Evolutionary conservation across 2,113 vertebrate species (phyloP).

Genomic region (Silurus asotus): DNA sequence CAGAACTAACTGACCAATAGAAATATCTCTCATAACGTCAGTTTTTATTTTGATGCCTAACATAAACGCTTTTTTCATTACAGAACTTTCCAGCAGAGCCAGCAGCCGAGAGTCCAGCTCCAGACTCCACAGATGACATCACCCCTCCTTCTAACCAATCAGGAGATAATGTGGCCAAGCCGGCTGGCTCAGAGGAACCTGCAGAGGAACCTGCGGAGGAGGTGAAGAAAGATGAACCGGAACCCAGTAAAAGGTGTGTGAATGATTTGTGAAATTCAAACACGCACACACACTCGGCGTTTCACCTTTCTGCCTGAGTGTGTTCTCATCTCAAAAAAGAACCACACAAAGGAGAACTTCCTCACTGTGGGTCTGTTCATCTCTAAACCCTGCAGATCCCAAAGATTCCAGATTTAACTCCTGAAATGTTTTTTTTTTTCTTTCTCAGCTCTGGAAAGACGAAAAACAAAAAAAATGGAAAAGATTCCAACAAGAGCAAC

Average conservation of each 20-base stretch:
- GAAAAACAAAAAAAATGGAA: slow-evolving; percentile 84
- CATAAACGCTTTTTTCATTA: not conserved
- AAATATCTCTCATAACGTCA: not conserved
- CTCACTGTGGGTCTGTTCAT: not conserved
- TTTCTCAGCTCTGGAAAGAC: slow-evolving; percentile 72
- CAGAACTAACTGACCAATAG: not conserved
- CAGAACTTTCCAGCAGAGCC: slow-evolving; percentile 52
- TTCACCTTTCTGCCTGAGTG: not conserved
- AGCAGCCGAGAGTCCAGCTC: slow-evolving; percentile 17
- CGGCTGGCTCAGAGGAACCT: slow-evolving; percentile 45
- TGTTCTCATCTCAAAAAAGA: not conserved
- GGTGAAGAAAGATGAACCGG: slow-evolving; percentile 40
- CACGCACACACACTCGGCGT: no score
- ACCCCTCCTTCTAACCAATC: slow-evolving; percentile 1
- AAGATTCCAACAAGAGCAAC: slow-evolving; percentile 78
- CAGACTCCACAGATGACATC: slow-evolving; percentile 20
- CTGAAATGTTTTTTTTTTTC: slow-evolving; percentile 13
- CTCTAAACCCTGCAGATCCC: not conserved
- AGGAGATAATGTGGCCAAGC: slow-evolving; percentile 38
- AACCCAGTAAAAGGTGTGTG: slow-evolving; percentile 63
- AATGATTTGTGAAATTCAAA: no score
- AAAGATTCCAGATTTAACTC: not conserved
- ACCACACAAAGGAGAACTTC: not conserved
- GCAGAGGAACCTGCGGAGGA: slow-evolving; percentile 47
- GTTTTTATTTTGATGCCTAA: not conserved